Evolutionary conservation across 2,113 vertebrate genomes (phyloP).

Genomic region (Rhombomys opimus): DNA sequence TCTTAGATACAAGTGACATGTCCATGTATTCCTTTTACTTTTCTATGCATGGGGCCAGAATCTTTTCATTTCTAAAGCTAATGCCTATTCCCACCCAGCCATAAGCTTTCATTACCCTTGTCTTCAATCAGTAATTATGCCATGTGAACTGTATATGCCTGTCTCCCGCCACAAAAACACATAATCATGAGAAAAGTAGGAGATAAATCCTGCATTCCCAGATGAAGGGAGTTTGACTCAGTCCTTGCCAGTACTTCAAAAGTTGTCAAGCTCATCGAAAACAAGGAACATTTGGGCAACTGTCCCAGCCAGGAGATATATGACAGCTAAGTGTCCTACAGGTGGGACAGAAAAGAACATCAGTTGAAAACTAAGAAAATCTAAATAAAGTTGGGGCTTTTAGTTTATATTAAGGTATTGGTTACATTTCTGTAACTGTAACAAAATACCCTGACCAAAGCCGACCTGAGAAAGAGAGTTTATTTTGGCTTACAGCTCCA

Average conservation of each 20-base stretch:
- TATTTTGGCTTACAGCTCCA: neutral
- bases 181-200: neutral
- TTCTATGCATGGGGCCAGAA: neutral
- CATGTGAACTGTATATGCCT: neutral
- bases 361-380: constrained; percentile 36
- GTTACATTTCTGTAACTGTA: neutral
- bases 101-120: neutral
- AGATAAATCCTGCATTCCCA: neutral
- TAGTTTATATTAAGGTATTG: neutral
- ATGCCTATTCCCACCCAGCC: neutral
- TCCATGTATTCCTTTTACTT: constrained; percentile 30
- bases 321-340: neutral
- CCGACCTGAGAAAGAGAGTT: neutral
- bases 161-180: neutral
- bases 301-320: neutral
- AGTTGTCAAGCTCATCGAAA: neutral
- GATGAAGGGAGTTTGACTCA: neutral
- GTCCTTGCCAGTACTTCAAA: neutral
- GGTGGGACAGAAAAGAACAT: neutral
- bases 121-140: neutral
- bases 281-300: constrained; percentile 4
- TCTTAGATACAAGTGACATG: neutral
- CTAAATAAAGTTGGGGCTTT: neutral
- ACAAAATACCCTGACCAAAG: neutral
- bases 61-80: neutral